Percentiles rank a stretch among this genome's conserved stretches.
phyloP scores from a whole-genome alignment of 2,797 vertebrate genomes.

The Micropoecilia bifurca region DNA sequence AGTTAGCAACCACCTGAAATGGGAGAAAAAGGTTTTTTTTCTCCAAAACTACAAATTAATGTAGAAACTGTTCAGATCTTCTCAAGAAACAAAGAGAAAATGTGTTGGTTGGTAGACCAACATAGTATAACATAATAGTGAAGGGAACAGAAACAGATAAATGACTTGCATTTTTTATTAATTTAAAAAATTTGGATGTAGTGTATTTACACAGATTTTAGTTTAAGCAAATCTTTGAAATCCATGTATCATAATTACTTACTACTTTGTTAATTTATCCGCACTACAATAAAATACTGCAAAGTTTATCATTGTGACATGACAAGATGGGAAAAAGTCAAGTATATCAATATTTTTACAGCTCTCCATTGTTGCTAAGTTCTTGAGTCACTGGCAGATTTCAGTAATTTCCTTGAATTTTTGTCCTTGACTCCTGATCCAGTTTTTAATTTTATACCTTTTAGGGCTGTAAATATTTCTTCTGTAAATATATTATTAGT shows the following conservation, averaged over 20 bases:
- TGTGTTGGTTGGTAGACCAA: background rate
- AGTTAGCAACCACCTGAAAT: conserved; percentile 84
- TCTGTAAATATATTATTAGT: background rate
- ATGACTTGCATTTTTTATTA: no score
- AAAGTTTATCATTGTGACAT: background rate
- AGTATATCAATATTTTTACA: background rate
- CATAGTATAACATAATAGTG: background rate
- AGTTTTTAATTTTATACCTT: background rate
- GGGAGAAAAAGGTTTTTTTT: background rate
- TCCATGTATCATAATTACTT: background rate
- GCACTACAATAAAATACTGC: background rate
- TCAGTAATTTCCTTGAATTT: background rate
- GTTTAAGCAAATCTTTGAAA: background rate
- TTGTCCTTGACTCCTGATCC: background rate
- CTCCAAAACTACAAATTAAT: background rate
- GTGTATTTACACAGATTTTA: background rate
- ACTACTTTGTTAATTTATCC: background rate
- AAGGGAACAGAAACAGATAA: background rate
- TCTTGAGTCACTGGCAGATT: background rate
- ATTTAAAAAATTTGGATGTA: no score
- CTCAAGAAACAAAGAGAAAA: background rate
- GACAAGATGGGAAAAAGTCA: background rate
- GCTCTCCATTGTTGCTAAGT: background rate
- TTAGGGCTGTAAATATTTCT: background rate
- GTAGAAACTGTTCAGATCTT: background rate